Evolutionary conservation across 2,888 invertebrate genomes (phyloP), one percentile per base, ranked within the genome.

Genomic region (Torymus texanus): DNA sequence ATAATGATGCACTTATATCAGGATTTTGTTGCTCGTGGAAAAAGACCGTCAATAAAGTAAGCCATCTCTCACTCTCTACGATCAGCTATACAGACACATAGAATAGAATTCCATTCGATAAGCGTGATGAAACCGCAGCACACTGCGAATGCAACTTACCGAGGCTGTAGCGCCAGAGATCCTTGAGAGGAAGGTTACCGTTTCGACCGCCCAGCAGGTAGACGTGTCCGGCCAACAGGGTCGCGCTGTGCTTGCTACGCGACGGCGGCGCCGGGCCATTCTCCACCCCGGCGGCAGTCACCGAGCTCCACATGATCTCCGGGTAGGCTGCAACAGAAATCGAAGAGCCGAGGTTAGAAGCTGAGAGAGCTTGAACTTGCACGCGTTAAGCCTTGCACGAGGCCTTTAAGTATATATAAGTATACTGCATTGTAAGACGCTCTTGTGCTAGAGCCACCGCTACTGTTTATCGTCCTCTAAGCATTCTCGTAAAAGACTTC

Each of bases 191-290:
- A 84, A 95, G 92, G 86, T 95, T 94, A 21, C 95, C 95, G 88
- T 96, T 96, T 67, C 96, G 92, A n/a, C 97, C 97, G 14, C 96
- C 97, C 83, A 95, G 92, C 83, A 97, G 92, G 90, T 96, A 97
- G 82, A 97, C 93, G 90, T 93, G 92, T n/a, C 94, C 94, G 65
- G 94, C 94, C 83, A 95, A 92, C 83, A 95, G 91, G 84, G 96
- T 95, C 81, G 95, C 95, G 71, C 96, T 95, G 91, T 96, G 96
- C 91, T 97, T 96, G 87, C 94, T 94, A 82, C 97, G 93, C n/a
- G 94, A 93, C 65, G 94, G 93, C 71, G 95, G 95, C 84, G 92
- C 92, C 63, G 91, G 90, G 83, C 89, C 91, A 83, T 91, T 91
- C 85, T 90, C 90, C 63, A 86, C 87, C 68, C 90, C 90, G 77